These are phyloP conservation scores for Leptinotarsa undecemlineata DNA, from an alignment of 1,140 invertebrate species.

Conservation along the genomic window DNA sequence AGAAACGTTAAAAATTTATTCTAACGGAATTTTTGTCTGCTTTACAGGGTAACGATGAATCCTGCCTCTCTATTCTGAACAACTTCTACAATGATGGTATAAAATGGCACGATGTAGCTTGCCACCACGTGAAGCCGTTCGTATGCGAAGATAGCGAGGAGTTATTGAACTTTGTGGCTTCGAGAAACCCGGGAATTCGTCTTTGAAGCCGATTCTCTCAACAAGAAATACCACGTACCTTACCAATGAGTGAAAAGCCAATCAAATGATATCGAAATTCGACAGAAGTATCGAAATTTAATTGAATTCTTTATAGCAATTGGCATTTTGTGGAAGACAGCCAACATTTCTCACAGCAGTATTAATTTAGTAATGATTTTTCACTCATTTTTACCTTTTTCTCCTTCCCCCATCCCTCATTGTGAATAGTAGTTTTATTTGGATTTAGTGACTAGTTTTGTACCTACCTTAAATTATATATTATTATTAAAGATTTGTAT, in stretches of 20 bases:
- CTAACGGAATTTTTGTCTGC: constrained; percentile 27
- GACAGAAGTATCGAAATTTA: too few species aligned
- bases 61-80: constrained; percentile 85
- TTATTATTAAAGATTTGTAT: constrained; percentile 38
- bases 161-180: constrained; percentile 86
- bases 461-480: constrained; percentile 45
- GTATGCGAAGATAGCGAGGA: constrained; percentile 92
- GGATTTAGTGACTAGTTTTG: constrained; percentile 36
- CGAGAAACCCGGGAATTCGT: constrained; percentile 80
- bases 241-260: constrained; percentile 11
- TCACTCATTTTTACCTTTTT: constrained; percentile 14
- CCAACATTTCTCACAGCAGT: background rate
- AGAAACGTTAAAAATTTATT: background rate
- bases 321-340: background rate
- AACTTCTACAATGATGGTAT: constrained; percentile 92
- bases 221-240: constrained; percentile 24
- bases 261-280: too few species aligned
- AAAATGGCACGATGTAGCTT: constrained; percentile 91
- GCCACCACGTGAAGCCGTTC: constrained; percentile 89
- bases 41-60: constrained; percentile 82
- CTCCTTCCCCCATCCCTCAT: constrained; percentile 28
- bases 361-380: background rate
- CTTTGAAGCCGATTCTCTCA: constrained; percentile 62
- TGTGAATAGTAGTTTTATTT: constrained; percentile 41
- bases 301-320: too few species aligned